A percentile compares a stretch with the other conserved stretches of the same genome.
Conservation (phyloP, 2,888 invertebrate genomes). For the Caenorhabditis virilis region DNA sequence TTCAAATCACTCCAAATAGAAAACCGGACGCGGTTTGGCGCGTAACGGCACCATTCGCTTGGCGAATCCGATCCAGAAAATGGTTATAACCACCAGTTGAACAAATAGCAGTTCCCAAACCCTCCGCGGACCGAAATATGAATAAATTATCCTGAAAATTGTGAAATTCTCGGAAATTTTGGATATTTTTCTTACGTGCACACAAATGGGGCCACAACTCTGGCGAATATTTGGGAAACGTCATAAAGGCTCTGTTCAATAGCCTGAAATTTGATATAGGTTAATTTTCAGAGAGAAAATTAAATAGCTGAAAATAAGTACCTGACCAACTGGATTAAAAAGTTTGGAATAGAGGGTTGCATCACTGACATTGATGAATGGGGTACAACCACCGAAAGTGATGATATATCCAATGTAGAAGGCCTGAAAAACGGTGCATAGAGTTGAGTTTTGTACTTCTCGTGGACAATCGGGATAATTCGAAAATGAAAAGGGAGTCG, state of each 20-base stretch:
- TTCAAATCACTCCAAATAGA: conserved; percentile 26
- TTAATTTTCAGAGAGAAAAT: conserved; percentile 1
- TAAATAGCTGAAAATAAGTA: too few species aligned
- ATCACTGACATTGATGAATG: conserved; percentile 31
- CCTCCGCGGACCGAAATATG: conserved; percentile 22
- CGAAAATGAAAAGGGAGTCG: too few species aligned
- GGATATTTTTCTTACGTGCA: conserved; percentile 21
- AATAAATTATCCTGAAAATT: conserved; percentile 22
- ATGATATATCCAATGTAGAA: conserved; percentile 28
- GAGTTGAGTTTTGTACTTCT: too few species aligned
- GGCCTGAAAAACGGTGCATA: conserved; percentile 12
- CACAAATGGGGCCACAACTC: conserved; percentile 26
- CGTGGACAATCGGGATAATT: too few species aligned
- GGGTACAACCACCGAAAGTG: conserved; percentile 22
- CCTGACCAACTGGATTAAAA: conserved; percentile 27
- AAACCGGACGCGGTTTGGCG: conserved; percentile 33
- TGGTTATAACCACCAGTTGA: conserved; percentile 19
- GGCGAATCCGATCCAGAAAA: conserved; percentile 24
- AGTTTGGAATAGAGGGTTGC: conserved; percentile 29
- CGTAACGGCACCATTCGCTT: conserved; percentile 29
- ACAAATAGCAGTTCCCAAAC: conserved; percentile 28
- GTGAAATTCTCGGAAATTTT: neutral
- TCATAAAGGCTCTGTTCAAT: conserved; percentile 25
- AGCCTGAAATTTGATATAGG: conserved; percentile 10
- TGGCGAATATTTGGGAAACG: conserved; percentile 22